Conservation (phyloP, 2,797 vertebrate species). For the Pelochelys cantorii region DNA sequence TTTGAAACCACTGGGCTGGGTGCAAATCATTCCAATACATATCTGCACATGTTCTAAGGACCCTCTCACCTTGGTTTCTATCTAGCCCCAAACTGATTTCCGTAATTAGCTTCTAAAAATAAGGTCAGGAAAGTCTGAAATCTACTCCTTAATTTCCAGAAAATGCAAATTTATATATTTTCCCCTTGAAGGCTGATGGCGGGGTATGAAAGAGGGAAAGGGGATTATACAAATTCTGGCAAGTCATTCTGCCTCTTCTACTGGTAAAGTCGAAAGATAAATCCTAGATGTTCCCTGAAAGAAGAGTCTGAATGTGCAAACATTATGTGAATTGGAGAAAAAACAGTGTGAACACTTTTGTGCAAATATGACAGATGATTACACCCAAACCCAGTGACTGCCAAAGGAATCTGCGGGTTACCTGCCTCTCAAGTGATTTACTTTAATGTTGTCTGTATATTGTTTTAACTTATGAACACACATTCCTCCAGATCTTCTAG, state of each 20-base stretch:
- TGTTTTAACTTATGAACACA: background rate
- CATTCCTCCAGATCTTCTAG: background rate
- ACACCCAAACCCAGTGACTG: background rate
- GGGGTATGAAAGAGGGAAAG: background rate
- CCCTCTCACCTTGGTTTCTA: background rate
- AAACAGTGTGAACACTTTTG: background rate
- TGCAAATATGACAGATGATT: background rate
- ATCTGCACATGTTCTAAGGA: background rate
- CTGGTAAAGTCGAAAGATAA: background rate
- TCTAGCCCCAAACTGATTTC: background rate
- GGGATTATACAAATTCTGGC: background rate
- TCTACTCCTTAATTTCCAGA: background rate
- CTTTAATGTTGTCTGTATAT: background rate
- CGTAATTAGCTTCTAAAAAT: background rate
- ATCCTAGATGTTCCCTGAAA: background rate
- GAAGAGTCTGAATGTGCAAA: background rate
- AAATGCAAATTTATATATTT: background rate
- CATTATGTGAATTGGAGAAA: background rate
- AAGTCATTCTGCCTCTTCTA: background rate
- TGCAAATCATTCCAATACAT: background rate
- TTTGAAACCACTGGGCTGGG: background rate
- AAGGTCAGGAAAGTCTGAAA: background rate
- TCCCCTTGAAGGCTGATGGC: background rate
- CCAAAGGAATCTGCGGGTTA: conserved; percentile 11
- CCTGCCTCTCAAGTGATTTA: background rate